Conservation (phyloP, 1,140 invertebrate species). For the Scaptomyza graminum region DNA sequence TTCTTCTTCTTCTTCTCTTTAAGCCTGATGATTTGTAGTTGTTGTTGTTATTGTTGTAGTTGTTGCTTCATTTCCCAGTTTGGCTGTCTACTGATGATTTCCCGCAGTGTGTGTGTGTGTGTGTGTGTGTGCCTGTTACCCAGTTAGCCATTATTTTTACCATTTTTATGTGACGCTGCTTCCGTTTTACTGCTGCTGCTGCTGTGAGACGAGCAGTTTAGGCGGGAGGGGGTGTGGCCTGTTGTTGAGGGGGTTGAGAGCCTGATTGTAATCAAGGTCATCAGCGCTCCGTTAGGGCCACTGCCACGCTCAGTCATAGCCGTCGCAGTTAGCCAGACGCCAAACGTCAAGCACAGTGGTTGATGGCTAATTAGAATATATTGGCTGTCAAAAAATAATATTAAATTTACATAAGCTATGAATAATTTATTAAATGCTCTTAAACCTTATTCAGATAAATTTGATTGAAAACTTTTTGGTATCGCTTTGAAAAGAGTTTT, state of each 20-base stretch:
- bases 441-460: too few relatives aligned
- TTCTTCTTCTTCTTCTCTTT: conserved; percentile 1
- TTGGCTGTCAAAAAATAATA: neutral
- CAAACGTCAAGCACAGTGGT: conserved; percentile 54
- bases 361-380: neutral
- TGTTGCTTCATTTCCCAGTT: conserved; percentile 12
- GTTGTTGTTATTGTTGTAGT: conserved; percentile 48
- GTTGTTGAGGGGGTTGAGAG: neutral
- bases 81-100: conserved; percentile 8
- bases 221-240: neutral
- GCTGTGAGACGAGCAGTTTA: neutral
- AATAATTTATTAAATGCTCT: too few relatives aligned
- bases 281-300: conserved; percentile 68
- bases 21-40: conserved; percentile 70
- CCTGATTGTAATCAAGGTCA: conserved; percentile 78
- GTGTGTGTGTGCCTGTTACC: conserved; percentile 24
- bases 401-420: neutral
- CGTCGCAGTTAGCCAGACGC: conserved; percentile 78
- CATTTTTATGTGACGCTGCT: conserved; percentile 73
- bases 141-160: conserved; percentile 64
- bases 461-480: too few relatives aligned
- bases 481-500: too few relatives aligned
- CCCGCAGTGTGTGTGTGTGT: conserved; percentile 14
- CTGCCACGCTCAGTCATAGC: conserved; percentile 69
- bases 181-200: conserved; percentile 28